A percentile compares a stretch with the other conserved stretches of the same genome.
Evolutionary conservation across 2,797 vertebrate genomes (phyloP).

Genomic region (Acipenser oxyrinchus): DNA sequence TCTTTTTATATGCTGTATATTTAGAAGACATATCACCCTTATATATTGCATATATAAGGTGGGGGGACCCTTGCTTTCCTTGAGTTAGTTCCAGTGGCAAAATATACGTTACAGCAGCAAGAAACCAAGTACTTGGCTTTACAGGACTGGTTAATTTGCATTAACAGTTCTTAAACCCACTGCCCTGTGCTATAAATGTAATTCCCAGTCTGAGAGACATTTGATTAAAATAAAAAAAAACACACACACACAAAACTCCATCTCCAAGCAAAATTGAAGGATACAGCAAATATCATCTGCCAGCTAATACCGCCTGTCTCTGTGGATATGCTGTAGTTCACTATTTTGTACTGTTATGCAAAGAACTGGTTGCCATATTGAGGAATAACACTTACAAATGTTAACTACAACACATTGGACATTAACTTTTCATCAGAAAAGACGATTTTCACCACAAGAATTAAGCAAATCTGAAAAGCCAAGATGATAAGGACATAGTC

Average conservation of each 20-base stretch:
- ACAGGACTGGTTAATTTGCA: neutral
- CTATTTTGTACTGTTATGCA: too few species aligned
- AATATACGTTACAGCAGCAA: neutral
- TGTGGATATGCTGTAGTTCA: too few species aligned
- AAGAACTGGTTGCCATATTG: too few species aligned
- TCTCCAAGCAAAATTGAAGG: too few species aligned
- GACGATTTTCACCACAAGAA: too few species aligned
- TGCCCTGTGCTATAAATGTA: neutral
- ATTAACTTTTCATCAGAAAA: too few species aligned
- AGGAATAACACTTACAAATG: too few species aligned
- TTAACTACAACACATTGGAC: too few species aligned
- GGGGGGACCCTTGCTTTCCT: neutral
- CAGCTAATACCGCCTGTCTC: too few species aligned
- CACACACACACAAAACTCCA: neutral
- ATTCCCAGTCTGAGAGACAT: neutral
- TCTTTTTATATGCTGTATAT: constrained; percentile 2
- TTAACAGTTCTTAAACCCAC: neutral
- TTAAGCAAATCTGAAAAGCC: too few species aligned
- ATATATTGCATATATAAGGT: neutral
- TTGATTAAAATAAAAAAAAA: neutral
- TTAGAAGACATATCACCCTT: neutral
- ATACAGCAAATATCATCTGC: too few species aligned
- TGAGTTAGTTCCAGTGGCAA: neutral
- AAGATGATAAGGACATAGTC: too few species aligned
- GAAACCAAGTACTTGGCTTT: neutral